Conservation (phyloP, 2,797 vertebrate genomes). For the Eulemur coronatus region DNA sequence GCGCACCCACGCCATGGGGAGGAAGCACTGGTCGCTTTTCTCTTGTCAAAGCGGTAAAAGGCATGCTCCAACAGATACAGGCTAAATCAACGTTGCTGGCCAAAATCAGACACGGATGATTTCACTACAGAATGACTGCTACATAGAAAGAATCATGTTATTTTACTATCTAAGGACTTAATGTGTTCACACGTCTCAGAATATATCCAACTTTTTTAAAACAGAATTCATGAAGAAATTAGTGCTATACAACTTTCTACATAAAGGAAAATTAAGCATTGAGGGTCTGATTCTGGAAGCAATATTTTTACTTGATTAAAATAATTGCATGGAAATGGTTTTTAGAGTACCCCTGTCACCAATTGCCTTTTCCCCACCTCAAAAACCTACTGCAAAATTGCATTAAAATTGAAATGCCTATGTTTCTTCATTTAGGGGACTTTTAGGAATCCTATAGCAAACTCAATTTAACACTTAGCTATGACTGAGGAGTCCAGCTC, state of each 20-base stretch:
- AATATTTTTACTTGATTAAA: neutral
- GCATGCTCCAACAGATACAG: neutral
- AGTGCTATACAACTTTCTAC: neutral
- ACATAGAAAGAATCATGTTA: neutral
- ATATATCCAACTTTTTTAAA: neutral
- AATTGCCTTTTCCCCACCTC: neutral
- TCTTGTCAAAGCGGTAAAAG: neutral
- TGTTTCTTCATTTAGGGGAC: neutral
- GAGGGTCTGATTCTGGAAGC: neutral
- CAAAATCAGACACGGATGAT: neutral
- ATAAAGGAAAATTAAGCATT: neutral
- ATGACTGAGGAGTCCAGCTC: neutral
- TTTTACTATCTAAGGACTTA: neutral
- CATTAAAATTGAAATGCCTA: neutral
- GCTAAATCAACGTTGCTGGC: neutral
- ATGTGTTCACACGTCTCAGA: neutral
- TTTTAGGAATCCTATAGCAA: neutral
- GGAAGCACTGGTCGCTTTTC: too few relatives aligned
- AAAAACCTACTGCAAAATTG: neutral
- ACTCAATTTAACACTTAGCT: neutral
- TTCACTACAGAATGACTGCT: neutral
- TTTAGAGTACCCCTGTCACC: neutral
- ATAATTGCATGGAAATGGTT: neutral
- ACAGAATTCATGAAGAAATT: neutral
- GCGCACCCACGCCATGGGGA: rapidly evolving